Conservation (phyloP, 2,797 vertebrate species). For the Sebastiscus tertius region DNA sequence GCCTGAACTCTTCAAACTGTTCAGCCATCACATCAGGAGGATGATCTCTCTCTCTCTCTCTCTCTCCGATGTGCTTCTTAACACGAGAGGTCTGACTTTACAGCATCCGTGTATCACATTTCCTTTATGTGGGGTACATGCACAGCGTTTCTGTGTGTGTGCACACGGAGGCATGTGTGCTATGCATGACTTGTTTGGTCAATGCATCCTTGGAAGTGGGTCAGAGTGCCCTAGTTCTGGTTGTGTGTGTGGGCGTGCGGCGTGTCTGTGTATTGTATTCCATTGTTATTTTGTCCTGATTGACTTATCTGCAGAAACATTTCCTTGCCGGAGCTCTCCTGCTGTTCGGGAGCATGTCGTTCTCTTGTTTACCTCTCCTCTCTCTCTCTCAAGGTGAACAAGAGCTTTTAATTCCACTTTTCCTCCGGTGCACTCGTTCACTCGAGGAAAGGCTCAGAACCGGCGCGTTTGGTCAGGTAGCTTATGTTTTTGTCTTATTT, state of each 20-base stretch:
- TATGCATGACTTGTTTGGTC: constrained; percentile 78
- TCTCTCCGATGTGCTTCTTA: too few species aligned
- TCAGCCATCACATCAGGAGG: constrained; percentile 27
- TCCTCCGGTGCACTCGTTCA: constrained; percentile 42
- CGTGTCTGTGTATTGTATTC: constrained; percentile 62
- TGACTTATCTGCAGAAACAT: constrained; percentile 74
- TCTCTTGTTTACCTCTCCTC: constrained; percentile 68
- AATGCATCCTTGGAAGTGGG: constrained; percentile 82
- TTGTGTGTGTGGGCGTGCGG: constrained; percentile 68
- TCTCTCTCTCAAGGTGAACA: constrained; percentile 69
- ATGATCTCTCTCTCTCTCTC: constrained; percentile 10
- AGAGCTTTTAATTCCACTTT: constrained; percentile 72
- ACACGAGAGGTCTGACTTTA: constrained; percentile 48
- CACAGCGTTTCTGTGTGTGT: constrained; percentile 21
- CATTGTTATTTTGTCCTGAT: constrained; percentile 71
- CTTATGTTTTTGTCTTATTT: constrained; percentile 82
- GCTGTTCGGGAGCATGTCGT: constrained; percentile 67
- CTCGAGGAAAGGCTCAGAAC: constrained; percentile 52
- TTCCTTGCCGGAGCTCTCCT: constrained; percentile 52
- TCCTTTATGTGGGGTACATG: constrained; percentile 46
- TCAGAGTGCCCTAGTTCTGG: constrained; percentile 82
- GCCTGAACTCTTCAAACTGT: constrained; percentile 22
- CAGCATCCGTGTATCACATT: constrained; percentile 44
- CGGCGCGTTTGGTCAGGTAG: constrained; percentile 76
- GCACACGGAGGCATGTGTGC: constrained; percentile 46